Evolutionary conservation across 1,140 invertebrate species (phyloP).

Genomic region (Probaryconus sp.): DNA sequence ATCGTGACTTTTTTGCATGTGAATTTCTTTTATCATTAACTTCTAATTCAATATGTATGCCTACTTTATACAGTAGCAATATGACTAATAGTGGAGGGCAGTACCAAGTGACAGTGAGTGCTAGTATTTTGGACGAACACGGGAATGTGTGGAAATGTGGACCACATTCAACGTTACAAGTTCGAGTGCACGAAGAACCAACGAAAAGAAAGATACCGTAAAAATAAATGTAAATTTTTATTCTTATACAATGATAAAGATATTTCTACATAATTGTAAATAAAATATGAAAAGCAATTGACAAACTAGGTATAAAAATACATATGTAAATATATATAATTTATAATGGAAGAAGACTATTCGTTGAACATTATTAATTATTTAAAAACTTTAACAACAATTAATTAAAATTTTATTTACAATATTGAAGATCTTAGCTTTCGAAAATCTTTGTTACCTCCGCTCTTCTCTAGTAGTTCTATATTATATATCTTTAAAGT

Average conservation of each 20-base stretch:
- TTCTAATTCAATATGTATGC: slow-evolving; percentile 38
- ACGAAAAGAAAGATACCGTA: slow-evolving; percentile 69
- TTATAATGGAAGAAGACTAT: too few species aligned
- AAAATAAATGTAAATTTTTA: too few species aligned
- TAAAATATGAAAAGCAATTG: too few species aligned
- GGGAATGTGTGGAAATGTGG: slow-evolving; percentile 88
- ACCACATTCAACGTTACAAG: slow-evolving; percentile 82
- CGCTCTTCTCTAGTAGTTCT: slow-evolving; percentile 87
- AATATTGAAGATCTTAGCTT: slow-evolving; percentile 4
- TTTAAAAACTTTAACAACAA: too few species aligned
- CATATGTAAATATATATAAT: too few species aligned
- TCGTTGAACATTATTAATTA: too few species aligned
- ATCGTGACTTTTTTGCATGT: slow-evolving; percentile 89
- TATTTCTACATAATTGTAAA: too few species aligned
- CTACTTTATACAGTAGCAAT: slow-evolving; percentile 38
- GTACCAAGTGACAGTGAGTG: slow-evolving; percentile 83
- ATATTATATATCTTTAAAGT: slow-evolving; percentile 86
- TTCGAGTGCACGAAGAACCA: slow-evolving; percentile 85
- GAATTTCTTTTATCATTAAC: slow-evolving; percentile 84
- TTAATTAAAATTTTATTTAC: too few species aligned
- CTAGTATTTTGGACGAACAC: slow-evolving; percentile 85
- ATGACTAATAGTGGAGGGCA: slow-evolving; percentile 63
- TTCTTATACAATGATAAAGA: too few species aligned
- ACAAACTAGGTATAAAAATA: too few species aligned
- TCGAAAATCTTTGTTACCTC: slow-evolving; percentile 81